A percentile compares a stretch with the other conserved stretches of the same genome.
phyloP scores from a whole-genome alignment of 2,888 invertebrate genomes.

The Selenia dentaria region DNA sequence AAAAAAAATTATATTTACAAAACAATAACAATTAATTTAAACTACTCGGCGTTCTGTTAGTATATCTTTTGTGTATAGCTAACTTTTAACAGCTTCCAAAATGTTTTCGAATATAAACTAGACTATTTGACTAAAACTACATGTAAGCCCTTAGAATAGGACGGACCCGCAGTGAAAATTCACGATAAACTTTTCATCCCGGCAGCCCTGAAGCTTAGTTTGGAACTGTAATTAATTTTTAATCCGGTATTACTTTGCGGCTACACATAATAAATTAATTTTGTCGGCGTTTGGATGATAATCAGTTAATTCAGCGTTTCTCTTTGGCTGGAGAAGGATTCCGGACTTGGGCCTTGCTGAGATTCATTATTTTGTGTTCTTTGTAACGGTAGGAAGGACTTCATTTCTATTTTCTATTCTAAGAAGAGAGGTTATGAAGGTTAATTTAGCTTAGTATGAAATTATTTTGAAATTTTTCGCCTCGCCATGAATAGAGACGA shows the following conservation, averaged over 20 bases:
- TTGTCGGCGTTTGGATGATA: conserved; percentile 53
- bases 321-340: conserved; percentile 45
- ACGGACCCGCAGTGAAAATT: conserved; percentile 40
- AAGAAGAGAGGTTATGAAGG: too few relatives aligned
- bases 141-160: conserved; percentile 27
- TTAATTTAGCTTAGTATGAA: too few relatives aligned
- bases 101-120: conserved; percentile 9
- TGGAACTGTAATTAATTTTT: conserved; percentile 75
- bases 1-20: too few relatives aligned
- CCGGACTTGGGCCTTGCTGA: conserved; percentile 37
- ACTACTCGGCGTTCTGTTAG: too few relatives aligned
- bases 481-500: too few relatives aligned
- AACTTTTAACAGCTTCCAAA: too few relatives aligned
- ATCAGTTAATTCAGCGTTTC: conserved; percentile 54
- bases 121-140: conserved; percentile 4
- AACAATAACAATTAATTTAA: too few relatives aligned
- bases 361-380: conserved; percentile 44
- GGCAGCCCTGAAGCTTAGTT: conserved; percentile 54
- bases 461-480: too few relatives aligned
- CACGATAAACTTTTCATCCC: conserved; percentile 51
- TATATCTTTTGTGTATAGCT: too few relatives aligned
- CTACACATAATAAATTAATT: conserved; percentile 70
- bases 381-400: conserved; percentile 26
- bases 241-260: conserved; percentile 71
- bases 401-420: background rate